These are phyloP conservation scores for Marisa cornuarietis DNA, from an alignment of 1,140 invertebrate genomes.

Conservation along the genomic window DNA sequence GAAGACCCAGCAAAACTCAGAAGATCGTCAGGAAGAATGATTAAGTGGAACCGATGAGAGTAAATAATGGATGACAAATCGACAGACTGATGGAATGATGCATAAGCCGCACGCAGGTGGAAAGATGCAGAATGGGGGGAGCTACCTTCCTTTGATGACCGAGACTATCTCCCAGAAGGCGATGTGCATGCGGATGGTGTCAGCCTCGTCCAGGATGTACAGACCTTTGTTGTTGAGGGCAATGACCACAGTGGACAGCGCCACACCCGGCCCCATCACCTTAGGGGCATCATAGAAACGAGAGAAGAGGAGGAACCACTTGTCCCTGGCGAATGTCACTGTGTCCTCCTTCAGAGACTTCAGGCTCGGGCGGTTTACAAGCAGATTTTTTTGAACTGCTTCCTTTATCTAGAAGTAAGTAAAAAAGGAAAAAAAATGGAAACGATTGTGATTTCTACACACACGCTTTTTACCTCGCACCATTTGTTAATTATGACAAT, in stretches of 20 bases:
- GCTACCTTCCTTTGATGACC: slow-evolving; percentile 42
- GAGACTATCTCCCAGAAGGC: slow-evolving; percentile 47
- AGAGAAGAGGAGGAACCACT: slow-evolving; percentile 45
- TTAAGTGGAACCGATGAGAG: too few species aligned
- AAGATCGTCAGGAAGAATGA: too few species aligned
- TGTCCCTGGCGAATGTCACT: slow-evolving; percentile 44
- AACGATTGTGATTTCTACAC: too few species aligned
- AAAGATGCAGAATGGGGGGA: too few species aligned
- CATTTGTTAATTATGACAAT: too few species aligned
- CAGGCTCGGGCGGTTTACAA: slow-evolving; percentile 24
- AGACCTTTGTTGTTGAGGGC: slow-evolving; percentile 49
- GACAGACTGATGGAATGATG: too few species aligned
- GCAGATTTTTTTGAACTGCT: slow-evolving; percentile 39
- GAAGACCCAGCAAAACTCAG: too few species aligned
- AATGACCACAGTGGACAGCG: slow-evolving; percentile 38
- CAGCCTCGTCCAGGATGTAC: slow-evolving; percentile 48
- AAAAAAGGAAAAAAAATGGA: background rate
- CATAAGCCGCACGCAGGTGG: too few species aligned
- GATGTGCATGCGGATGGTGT: slow-evolving; percentile 41
- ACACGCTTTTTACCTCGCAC: too few species aligned
- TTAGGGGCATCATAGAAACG: slow-evolving; percentile 45
- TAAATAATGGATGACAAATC: too few species aligned
- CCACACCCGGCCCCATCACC: slow-evolving; percentile 23
- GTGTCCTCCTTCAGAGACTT: slow-evolving; percentile 40
- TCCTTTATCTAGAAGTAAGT: slow-evolving; percentile 18